Percentiles rank a stretch among this genome's conserved stretches.
phyloP scores from a whole-genome alignment of 2,888 invertebrate genomes.

The Clunio marinus region DNA sequence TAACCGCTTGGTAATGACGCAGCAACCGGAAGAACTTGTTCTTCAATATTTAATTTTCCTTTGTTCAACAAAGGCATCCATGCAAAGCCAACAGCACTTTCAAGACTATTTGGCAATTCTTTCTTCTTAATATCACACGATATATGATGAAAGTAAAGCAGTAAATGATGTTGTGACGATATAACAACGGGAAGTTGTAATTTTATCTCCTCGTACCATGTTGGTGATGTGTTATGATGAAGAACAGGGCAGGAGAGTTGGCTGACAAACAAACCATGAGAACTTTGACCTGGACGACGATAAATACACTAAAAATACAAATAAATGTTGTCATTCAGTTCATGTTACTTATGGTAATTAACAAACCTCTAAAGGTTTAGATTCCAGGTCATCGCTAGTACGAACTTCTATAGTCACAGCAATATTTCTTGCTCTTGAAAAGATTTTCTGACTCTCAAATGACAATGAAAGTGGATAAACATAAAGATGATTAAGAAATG shows the following conservation, averaged over 20 bases:
- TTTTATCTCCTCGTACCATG: slow-evolving; percentile 93
- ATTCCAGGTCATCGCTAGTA: slow-evolving; percentile 71
- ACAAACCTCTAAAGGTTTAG: slow-evolving; percentile 73
- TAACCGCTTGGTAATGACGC: slow-evolving; percentile 85
- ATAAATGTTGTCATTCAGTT: too few relatives aligned
- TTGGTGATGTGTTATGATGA: slow-evolving; percentile 85
- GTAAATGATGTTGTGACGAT: slow-evolving; percentile 79
- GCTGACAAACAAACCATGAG: slow-evolving; percentile 56
- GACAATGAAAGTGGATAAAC: slow-evolving; percentile 82
- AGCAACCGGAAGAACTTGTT: slow-evolving; percentile 79
- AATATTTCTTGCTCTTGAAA: slow-evolving; percentile 90
- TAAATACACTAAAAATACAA: slow-evolving; percentile 61
- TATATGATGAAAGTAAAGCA: slow-evolving; percentile 94
- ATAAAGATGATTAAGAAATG: slow-evolving; percentile 85
- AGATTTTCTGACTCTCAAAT: slow-evolving; percentile 88
- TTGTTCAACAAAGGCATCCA: slow-evolving; percentile 86
- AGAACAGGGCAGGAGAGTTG: slow-evolving; percentile 73
- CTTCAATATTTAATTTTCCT: slow-evolving; percentile 78
- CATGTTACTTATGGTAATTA: too few relatives aligned
- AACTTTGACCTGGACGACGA: slow-evolving; percentile 62
- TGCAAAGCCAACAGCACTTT: slow-evolving; percentile 86
- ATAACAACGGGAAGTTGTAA: slow-evolving; percentile 81
- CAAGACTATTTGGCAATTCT: slow-evolving; percentile 65
- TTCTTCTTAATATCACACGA: slow-evolving; percentile 85
- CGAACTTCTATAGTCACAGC: slow-evolving; percentile 84